These are phyloP conservation scores for Magallana nippona DNA, from an alignment of 2,888 invertebrate genomes.

Conservation along the genomic window DNA sequence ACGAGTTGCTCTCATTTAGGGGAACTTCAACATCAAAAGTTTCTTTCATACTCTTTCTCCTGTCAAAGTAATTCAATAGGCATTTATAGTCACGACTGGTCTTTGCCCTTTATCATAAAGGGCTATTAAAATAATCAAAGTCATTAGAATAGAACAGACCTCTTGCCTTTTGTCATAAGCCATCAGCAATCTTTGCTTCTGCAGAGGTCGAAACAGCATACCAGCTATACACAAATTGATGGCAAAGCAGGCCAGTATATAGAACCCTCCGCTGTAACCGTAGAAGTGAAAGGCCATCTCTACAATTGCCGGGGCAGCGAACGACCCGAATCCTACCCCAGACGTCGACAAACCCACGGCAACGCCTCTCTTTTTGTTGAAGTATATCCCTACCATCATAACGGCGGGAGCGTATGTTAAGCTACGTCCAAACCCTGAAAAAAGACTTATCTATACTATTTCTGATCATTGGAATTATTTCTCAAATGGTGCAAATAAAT, in stretches of 20 bases:
- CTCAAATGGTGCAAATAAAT: too few relatives aligned
- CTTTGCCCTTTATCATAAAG: too few relatives aligned
- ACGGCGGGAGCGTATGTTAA: constrained; percentile 68
- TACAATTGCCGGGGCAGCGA: constrained; percentile 63
- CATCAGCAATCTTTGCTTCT: constrained; percentile 49
- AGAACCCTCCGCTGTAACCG: constrained; percentile 66
- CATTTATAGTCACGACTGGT: too few relatives aligned
- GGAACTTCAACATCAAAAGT: too few relatives aligned
- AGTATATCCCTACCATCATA: constrained; percentile 67
- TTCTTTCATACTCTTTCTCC: too few relatives aligned
- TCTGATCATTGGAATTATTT: too few relatives aligned
- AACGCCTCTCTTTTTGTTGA: constrained; percentile 67
- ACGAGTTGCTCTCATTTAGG: too few relatives aligned
- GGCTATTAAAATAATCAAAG: too few relatives aligned
- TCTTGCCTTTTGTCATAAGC: constrained; percentile 40
- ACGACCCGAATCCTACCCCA: constrained; percentile 71
- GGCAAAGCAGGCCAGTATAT: constrained; percentile 61
- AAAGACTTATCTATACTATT: too few relatives aligned
- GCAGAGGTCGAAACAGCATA: constrained; percentile 64
- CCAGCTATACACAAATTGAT: constrained; percentile 64
- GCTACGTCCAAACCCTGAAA: constrained; percentile 69
- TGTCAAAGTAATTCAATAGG: too few relatives aligned
- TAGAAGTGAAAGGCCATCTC: constrained; percentile 63
- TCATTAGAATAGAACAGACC: too few relatives aligned
- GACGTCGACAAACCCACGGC: constrained; percentile 67